Evolutionary conservation across 2,113 vertebrate genomes (phyloP).

Genomic region (Phainopepla nitens): DNA sequence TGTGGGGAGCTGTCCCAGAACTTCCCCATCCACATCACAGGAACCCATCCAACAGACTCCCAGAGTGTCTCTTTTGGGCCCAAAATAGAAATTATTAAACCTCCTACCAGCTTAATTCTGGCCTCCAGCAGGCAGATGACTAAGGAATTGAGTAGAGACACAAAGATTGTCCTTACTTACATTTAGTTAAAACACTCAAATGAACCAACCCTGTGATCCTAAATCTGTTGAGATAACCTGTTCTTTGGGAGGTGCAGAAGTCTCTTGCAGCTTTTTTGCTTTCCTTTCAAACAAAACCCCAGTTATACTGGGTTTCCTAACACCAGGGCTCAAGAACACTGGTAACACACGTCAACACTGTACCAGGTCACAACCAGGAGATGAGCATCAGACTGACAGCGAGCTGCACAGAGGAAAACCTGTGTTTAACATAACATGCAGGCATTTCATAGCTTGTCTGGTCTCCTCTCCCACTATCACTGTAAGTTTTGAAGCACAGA

Average conservation of each 20-base stretch:
- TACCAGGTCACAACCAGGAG: background rate
- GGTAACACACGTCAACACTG: background rate
- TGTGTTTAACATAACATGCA: background rate
- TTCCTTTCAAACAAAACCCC: background rate
- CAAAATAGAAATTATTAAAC: background rate
- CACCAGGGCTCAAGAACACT: background rate
- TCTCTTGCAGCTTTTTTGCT: background rate
- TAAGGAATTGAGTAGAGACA: background rate
- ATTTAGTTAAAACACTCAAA: background rate
- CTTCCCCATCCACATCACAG: background rate
- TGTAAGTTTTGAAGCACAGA: background rate
- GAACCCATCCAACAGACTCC: background rate
- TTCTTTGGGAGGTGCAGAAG: background rate
- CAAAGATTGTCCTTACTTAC: background rate
- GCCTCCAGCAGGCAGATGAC: background rate
- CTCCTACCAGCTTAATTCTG: background rate
- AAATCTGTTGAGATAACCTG: background rate
- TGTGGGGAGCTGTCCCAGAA: background rate
- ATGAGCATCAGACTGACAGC: background rate
- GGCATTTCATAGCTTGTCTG: background rate
- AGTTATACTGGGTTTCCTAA: background rate
- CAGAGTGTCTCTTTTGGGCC: background rate
- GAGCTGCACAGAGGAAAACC: background rate
- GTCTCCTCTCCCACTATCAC: background rate
- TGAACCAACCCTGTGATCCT: background rate